A percentile compares a stretch with the other conserved stretches of the same genome.
Conservation (phyloP, 2,888 invertebrate genomes). For the Salticus scenicus region DNA sequence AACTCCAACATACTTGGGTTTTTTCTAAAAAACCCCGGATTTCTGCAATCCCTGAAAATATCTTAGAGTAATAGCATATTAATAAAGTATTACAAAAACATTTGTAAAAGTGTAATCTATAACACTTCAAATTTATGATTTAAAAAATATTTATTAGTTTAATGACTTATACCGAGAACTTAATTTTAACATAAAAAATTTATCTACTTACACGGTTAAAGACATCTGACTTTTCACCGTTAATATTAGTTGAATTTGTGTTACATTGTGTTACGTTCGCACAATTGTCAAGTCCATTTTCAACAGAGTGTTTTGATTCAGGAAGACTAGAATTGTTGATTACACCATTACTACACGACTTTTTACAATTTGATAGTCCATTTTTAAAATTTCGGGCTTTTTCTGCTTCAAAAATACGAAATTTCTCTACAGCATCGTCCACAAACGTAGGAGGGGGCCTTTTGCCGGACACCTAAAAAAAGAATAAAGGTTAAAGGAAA, state of each 20-base stretch:
- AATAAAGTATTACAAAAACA: too few relatives aligned
- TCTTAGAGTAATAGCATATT: too few relatives aligned
- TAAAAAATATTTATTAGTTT: too few relatives aligned
- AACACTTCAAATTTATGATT: too few relatives aligned
- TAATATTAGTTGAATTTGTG: conserved; percentile 24
- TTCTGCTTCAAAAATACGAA: conserved; percentile 72
- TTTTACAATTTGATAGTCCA: conserved; percentile 63
- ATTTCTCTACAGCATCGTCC: conserved; percentile 89
- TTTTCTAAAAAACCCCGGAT: too few relatives aligned
- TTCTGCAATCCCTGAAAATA: too few relatives aligned
- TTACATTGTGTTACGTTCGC: conserved; percentile 17
- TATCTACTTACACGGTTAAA: conserved; percentile 7
- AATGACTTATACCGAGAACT: too few relatives aligned
- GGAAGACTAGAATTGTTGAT: conserved; percentile 75
- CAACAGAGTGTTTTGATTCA: conserved; percentile 73
- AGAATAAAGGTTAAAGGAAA: too few relatives aligned
- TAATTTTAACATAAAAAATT: not conserved
- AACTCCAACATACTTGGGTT: too few relatives aligned
- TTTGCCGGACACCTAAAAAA: conserved; percentile 80
- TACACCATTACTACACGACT: conserved; percentile 75
- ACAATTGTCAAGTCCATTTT: conserved; percentile 74
- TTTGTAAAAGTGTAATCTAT: too few relatives aligned
- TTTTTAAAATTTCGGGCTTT: conserved; percentile 72
- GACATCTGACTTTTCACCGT: not conserved
- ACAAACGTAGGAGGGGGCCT: conserved; percentile 91